Conservation (phyloP, 2,113 vertebrate species). For the Mastomys coucha region DNA sequence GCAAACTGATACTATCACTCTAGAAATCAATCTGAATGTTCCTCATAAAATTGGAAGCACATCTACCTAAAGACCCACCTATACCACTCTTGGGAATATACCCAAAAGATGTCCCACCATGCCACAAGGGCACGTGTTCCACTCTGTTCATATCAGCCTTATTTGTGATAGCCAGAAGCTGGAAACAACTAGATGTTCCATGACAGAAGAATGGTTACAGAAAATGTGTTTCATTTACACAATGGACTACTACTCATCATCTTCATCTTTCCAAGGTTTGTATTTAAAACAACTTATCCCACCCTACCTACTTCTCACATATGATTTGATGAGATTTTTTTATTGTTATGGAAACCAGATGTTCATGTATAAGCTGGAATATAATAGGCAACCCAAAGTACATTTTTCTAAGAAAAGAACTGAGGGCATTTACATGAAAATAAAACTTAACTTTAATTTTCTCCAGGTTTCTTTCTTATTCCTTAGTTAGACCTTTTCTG, state of each 20-base stretch:
- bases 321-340: constrained; percentile 3
- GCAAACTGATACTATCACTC: too few relatives aligned
- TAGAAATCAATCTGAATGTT: too few relatives aligned
- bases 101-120: too few relatives aligned
- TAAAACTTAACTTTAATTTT: not conserved
- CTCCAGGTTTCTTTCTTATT: not conserved
- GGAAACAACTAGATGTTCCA: too few relatives aligned
- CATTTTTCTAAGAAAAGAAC: not conserved
- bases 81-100: too few relatives aligned
- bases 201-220: too few relatives aligned
- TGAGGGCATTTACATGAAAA: not conserved
- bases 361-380: constrained; percentile 12
- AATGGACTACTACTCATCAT: not conserved
- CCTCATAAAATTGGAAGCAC: too few relatives aligned
- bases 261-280: constrained; percentile 11
- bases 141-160: too few relatives aligned
- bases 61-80: too few relatives aligned
- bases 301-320: constrained; percentile 8
- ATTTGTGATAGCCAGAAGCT: too few relatives aligned
- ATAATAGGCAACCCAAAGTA: not conserved
- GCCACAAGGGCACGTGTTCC: too few relatives aligned
- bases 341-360: not conserved
- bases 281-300: not conserved
- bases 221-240: too few relatives aligned
- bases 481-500: not conserved